Evolutionary conservation across 2,113 vertebrate genomes (phyloP), one percentile per base, ranked within the genome.

Genomic region (Sander lucioperca): DNA sequence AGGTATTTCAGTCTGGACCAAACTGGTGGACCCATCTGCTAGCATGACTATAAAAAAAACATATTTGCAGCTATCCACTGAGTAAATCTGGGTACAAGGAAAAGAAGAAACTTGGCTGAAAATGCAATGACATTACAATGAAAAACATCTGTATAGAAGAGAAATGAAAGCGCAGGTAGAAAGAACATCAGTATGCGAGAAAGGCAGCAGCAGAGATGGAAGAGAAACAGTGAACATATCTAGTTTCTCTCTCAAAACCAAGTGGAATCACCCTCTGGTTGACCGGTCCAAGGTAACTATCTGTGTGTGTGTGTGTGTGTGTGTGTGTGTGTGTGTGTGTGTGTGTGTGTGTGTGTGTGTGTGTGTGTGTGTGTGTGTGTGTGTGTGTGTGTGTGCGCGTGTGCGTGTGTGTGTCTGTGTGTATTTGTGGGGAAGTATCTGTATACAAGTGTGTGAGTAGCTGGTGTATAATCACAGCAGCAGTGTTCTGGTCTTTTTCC

Each of bases 201-300:
- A 75, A 64, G 15, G 8, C 57, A 74, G 74, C 50, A 80, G 69
- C 23, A 80, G 51, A 56, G 68, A 80, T 13, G 0, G 79, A 67
- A 68, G 53, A 70, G 54, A 88, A 89, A 67, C 82, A 71, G 25
- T 16, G 59, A 75, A 48, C 68, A 27, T 83, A 91, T 94, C 83
- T 67, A 56, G 82, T 94, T 91, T 91, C 89, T 30, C 18, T 74
- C 45, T 62, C 68, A 61, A 67, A 86, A 72, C 86, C 80, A 50
- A 83, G 65, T 76, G 83, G 75, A 93, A 89, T 89, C 86, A 82
- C 69, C 64, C 77, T 79, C 77, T 92, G 89, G 89, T 86, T 89
- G 80, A 48, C 39, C 82, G 85, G 91, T 67, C 75, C 0, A 5
- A 77, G 74, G 80, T 69, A 39, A 79, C 25, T 67, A 83, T 73